Evolutionary conservation across 2,113 vertebrate species (phyloP), one percentile per base, ranked within the genome.

Genomic region (Zootoca vivipara): DNA sequence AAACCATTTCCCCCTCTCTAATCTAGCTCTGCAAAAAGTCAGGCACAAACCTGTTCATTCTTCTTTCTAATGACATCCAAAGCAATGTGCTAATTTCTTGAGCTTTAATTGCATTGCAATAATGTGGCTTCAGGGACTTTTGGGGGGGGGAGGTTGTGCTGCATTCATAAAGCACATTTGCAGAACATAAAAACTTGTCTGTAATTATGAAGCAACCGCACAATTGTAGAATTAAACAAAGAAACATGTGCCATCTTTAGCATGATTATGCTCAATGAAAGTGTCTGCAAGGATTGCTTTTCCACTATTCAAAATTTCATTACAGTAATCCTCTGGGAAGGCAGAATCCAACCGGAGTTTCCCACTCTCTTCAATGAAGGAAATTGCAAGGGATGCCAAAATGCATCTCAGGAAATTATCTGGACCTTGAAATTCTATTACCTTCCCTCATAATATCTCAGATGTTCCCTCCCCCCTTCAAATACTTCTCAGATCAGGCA

Each of bases 111-210:
- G n/a, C 69, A 90, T 6, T 46, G 22, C 38, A 74, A 7, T 80
- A 78, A 85, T 82, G 18, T 88, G 7, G 62, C 33, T 80, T 91
- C 88, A 42, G 58, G 28, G 62, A 86, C 56, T 72, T 35, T 65
- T 83, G 69, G 9, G 10, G 46, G 10, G 46, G 46, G 46, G 10
- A 33, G 33, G 58, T 77, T 88, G 81, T 90, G 83, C 87, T 89
- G 85, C 12, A 75, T 89, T 86, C 78, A 86, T 91, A 89, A 72
- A 90, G 64, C 13, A 87, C 74, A 85, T 89, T 84, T 82, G 15
- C 20, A 65, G 78, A 89, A 85, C 91, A 91, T 89, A 92, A 91
- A 89, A 85, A 8, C 13, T 87, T 90, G 70, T 79, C 83, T 92
- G 7, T 81, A 93, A 90, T 93, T 88, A 87, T 72, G 26, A 70